Percentiles rank a stretch among this genome's conserved stretches.
Evolutionary conservation across 2,888 invertebrate genomes (phyloP).

Genomic region (Buathra laborator): DNA sequence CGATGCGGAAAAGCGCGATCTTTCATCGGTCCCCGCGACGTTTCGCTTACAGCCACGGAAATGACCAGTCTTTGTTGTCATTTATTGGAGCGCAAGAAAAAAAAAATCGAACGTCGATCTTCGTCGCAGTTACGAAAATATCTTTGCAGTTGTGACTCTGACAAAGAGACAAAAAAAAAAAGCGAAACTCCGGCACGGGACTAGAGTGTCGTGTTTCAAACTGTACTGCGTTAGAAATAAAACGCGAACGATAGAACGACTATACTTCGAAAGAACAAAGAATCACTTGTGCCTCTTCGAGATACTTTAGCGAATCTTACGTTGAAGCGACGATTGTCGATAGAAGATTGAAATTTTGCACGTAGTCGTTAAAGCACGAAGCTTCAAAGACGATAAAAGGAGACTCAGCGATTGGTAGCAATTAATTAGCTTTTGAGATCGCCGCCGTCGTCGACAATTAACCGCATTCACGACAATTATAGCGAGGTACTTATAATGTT

Average conservation of each 20-base stretch:
- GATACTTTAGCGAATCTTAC: neutral
- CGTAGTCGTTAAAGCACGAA: conserved; percentile 1
- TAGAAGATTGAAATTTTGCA: conserved; percentile 47
- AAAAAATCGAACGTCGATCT: neutral
- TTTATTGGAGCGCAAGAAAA: neutral
- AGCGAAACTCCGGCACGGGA: neutral
- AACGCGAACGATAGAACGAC: neutral
- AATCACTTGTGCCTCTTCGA: conserved; percentile 27
- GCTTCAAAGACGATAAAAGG: neutral
- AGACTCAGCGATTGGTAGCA: neutral
- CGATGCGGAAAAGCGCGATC: conserved; percentile 40
- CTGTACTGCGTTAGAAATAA: neutral
- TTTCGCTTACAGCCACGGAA: conserved; percentile 43
- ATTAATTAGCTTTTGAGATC: conserved; percentile 49
- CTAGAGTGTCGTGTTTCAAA: conserved; percentile 2
- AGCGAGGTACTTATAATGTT: conserved; percentile 30
- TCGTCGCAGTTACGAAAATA: neutral
- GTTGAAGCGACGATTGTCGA: neutral
- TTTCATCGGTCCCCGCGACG: conserved; percentile 21
- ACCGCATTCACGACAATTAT: conserved; percentile 57
- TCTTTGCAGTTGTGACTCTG: neutral
- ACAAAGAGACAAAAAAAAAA: neutral
- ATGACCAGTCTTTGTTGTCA: conserved; percentile 28
- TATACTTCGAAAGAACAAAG: conserved; percentile 31
- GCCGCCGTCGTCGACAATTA: conserved; percentile 31